Percentiles rank a stretch among this genome's conserved stretches.
These are phyloP conservation scores for Pyrgilauda ruficollis DNA, from an alignment of 2,113 vertebrate genomes.

Conservation along the genomic window DNA sequence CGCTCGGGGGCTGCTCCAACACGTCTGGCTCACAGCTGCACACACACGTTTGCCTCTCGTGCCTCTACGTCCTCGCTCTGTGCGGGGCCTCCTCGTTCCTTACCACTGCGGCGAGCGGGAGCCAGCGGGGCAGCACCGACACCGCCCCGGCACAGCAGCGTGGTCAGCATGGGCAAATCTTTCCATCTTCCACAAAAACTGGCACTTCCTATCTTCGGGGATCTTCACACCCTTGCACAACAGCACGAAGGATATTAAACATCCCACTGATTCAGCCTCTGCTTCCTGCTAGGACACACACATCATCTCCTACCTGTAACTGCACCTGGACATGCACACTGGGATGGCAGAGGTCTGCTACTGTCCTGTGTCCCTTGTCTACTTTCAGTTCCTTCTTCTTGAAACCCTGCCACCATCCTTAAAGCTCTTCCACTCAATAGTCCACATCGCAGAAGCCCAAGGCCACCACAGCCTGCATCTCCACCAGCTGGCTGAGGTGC, in stretches of 20 bases:
- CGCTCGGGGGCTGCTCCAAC: neutral
- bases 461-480: neutral
- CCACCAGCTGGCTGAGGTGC: neutral
- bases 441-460: neutral
- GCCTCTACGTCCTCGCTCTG: neutral
- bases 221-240: conserved; percentile 36
- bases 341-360: neutral
- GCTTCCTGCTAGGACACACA: neutral
- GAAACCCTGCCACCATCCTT: neutral
- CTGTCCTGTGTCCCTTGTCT: neutral
- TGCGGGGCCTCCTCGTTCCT: neutral
- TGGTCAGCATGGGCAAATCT: neutral
- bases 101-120: neutral
- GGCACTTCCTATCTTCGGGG: conserved; percentile 41
- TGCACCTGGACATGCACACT: neutral
- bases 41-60: neutral
- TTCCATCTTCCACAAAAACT: conserved; percentile 16
- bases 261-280: neutral
- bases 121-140: neutral
- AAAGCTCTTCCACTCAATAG: neutral
- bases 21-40: neutral
- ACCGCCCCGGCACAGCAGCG: neutral
- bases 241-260: neutral
- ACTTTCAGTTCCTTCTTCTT: neutral
- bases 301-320: neutral